Base-by-base conservation (phyloP, 2,113 vertebrate species). In the Phalacrocorax brasilianus region DNA sequence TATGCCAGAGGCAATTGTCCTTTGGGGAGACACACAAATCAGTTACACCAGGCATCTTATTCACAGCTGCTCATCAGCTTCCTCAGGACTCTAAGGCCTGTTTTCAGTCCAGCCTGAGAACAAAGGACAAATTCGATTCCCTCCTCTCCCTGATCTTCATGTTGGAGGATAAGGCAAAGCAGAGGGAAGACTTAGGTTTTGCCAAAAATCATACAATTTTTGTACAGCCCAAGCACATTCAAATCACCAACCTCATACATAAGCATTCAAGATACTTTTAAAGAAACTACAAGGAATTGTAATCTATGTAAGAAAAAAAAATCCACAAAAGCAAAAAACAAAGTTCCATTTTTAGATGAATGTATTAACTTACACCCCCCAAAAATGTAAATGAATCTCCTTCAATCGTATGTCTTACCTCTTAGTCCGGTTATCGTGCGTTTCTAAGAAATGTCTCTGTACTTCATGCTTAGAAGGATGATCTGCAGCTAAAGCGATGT, bases 401-500 rank as follows among this genome's bases (percentile, higher is more conserved):
- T 71, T 70, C 38, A 47, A 35, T 19, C 6, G 0, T 35, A 33
- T 10, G 47, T 72, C 96, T 91, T 91, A 99, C 99, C 99, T 99
- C 97, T 99, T 99, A 55, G 98, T 99, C 63, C 99, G 98, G 78
- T 95, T 98, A 82, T 99, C 99, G 13, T 99, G 99, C 2, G 97
- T 98, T 97, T 99, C 99, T 97, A 99, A 97, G 97, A 99, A 99
- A 45, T 98, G 98, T 82, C 99, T 98, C 95, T 99, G 99, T n/a
- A 99, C 99, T 94, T 99, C 99, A 52, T 99, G 99, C 92, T 99
- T 99, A 53, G 98, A 98, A 28, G 99, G 98, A 96, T 99, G 99
- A 95, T 99, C 99, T 14, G 99, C 99, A 33, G 99, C 99, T 89
- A 99, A 97, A 26, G 99, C 99, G 1, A 99, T 95, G 93, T 99